These are phyloP conservation scores for Sebastes minor DNA, from an alignment of 2,797 vertebrate genomes.

Conservation along the genomic window DNA sequence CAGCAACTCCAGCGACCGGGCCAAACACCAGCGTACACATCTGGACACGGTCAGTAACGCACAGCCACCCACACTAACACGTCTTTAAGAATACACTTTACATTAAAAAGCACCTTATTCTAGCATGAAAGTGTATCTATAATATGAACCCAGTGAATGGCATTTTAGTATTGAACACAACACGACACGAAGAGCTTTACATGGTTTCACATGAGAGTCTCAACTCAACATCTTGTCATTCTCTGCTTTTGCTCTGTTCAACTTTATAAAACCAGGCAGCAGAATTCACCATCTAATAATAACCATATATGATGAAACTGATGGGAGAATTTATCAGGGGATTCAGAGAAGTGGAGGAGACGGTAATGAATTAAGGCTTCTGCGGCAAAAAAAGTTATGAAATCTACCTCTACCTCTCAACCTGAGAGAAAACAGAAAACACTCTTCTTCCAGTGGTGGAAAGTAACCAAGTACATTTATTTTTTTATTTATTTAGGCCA, in stretches of 20 bases:
- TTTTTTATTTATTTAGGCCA: too few relatives aligned
- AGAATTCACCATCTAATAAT: constrained; percentile 1
- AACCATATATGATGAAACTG: constrained; percentile 7
- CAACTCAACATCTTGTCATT: neutral
- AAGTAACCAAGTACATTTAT: neutral
- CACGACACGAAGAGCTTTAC: neutral
- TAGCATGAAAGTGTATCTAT: neutral
- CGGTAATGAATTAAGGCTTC: constrained; percentile 21
- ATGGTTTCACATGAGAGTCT: neutral
- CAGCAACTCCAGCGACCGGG: constrained; percentile 83
- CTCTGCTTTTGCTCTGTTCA: neutral
- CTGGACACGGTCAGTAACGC: constrained; percentile 77
- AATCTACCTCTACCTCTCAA: constrained; percentile 29
- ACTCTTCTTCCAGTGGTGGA: neutral
- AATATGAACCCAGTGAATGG: neutral
- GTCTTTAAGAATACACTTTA: neutral
- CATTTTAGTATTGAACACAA: neutral
- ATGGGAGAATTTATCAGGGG: neutral
- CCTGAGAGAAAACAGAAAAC: constrained; percentile 19
- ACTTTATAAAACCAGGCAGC: neutral
- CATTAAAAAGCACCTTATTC: neutral
- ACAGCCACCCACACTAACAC: neutral
- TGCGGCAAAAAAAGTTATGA: constrained; percentile 37
- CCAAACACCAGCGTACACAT: constrained; percentile 83
- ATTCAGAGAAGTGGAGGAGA: neutral